These are phyloP conservation scores for Drosophila sulfurigaster DNA, from an alignment of 1,140 invertebrate species.

Conservation along the genomic window DNA sequence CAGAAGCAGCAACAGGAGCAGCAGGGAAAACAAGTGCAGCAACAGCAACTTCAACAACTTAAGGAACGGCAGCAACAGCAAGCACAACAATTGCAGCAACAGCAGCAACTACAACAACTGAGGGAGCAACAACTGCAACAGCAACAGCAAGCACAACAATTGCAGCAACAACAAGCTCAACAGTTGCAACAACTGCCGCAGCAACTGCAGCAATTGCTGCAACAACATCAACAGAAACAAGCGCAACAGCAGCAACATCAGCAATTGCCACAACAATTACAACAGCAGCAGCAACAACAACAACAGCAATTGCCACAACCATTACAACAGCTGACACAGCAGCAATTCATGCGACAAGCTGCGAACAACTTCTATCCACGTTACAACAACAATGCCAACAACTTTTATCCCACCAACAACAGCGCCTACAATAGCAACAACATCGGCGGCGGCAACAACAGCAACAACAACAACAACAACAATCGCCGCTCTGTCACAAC, in stretches of 20 bases:
- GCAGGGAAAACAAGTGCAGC: not conserved
- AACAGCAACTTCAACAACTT: not conserved
- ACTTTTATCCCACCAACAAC: constrained; percentile 22
- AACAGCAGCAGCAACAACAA: not conserved
- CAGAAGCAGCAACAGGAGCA: not conserved
- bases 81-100: not conserved
- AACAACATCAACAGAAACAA: constrained; percentile 3
- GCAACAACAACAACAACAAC: not conserved
- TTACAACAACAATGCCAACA: constrained; percentile 19
- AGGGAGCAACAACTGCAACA: not conserved
- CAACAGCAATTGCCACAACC: not conserved
- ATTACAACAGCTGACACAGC: not conserved
- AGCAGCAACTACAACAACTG: constrained; percentile 5
- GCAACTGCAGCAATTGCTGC: constrained; percentile 10
- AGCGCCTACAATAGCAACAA: not conserved
- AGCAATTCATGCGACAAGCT: constrained; percentile 8
- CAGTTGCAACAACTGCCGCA: constrained; percentile 7
- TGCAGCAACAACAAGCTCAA: constrained; percentile 3
- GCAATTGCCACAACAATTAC: not conserved
- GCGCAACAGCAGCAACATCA: not conserved
- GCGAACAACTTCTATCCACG: constrained; percentile 5
- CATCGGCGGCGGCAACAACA: constrained; percentile 5
- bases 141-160: constrained; percentile 12
- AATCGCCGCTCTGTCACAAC: constrained; percentile 36
- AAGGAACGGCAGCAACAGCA: not conserved